A percentile compares a stretch with the other conserved stretches of the same genome.
Evolutionary conservation across 2,113 vertebrate genomes (phyloP).

Genomic region (Misgurnus anguillicaudatus): DNA sequence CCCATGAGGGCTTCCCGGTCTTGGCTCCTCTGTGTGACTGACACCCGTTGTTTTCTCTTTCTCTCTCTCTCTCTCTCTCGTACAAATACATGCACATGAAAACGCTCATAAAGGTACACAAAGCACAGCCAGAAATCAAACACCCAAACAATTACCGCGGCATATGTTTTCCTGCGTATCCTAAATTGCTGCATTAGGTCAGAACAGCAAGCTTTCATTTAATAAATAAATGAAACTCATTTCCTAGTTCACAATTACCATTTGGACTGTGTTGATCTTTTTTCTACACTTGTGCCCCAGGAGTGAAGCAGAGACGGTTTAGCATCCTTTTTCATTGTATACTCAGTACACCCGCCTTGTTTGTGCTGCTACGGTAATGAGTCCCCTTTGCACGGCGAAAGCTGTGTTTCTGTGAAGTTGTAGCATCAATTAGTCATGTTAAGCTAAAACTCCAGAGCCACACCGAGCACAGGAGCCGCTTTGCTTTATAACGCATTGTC

Average conservation of each 20-base stretch:
- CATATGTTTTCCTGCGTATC: slow-evolving; percentile 62
- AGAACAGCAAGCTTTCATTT: slow-evolving; percentile 89
- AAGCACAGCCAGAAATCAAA: slow-evolving; percentile 49
- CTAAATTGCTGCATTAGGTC: slow-evolving; percentile 74
- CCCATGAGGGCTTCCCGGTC: slow-evolving; percentile 26
- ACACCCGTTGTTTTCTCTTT: slow-evolving; percentile 30
- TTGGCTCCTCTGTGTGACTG: slow-evolving; percentile 17
- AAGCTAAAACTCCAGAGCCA: slow-evolving; percentile 53
- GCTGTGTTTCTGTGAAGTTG: slow-evolving; percentile 71
- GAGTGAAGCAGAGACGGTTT: slow-evolving; percentile 75
- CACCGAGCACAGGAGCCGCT: slow-evolving; percentile 13
- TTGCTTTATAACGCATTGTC: slow-evolving; percentile 13
- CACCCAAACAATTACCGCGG: slow-evolving; percentile 64
- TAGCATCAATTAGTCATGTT: slow-evolving; percentile 62
- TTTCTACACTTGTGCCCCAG: slow-evolving; percentile 78
- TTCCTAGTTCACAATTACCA: slow-evolving; percentile 84
- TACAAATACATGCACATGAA: slow-evolving; percentile 38
- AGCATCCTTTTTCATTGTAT: slow-evolving; percentile 81
- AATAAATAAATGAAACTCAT: slow-evolving; percentile 86
- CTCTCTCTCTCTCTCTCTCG: slow-evolving; percentile 6
- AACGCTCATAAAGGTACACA: slow-evolving; percentile 38
- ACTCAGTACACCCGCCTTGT: slow-evolving; percentile 79
- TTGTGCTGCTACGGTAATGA: slow-evolving; percentile 80
- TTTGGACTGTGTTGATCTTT: slow-evolving; percentile 70
- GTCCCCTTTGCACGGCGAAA: slow-evolving; percentile 82